Percentiles rank a stretch among this genome's conserved stretches.
phyloP scores from a whole-genome alignment of 2,797 vertebrate species.

The Odontamblyopus lacepedii region DNA sequence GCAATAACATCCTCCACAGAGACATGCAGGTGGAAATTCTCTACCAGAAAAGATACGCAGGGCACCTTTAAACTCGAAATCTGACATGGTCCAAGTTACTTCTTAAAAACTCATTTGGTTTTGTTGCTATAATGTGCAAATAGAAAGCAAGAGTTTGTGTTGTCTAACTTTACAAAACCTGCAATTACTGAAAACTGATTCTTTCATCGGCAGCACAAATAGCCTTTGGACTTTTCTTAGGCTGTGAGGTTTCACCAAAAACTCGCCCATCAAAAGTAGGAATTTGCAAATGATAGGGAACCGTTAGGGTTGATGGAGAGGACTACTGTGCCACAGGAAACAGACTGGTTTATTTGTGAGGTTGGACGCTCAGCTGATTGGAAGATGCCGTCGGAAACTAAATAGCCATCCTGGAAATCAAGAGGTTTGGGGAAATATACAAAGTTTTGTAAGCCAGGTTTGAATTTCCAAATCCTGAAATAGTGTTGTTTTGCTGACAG shows the following conservation, averaged over 20 bases:
- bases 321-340: slow-evolving; percentile 58
- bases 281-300: slow-evolving; percentile 74
- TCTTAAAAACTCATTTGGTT: slow-evolving; percentile 12
- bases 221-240: slow-evolving; percentile 21
- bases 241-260: slow-evolving; percentile 34
- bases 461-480: slow-evolving; percentile 42
- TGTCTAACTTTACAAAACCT: slow-evolving; percentile 35
- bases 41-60: too few species aligned
- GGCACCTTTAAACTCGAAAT: too few species aligned
- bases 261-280: slow-evolving; percentile 57
- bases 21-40: too few species aligned
- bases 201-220: slow-evolving; percentile 49
- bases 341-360: slow-evolving; percentile 31
- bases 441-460: slow-evolving; percentile 23
- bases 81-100: slow-evolving; percentile 8
- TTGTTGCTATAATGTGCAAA: slow-evolving; percentile 33
- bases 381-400: slow-evolving; percentile 55
- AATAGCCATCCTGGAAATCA: slow-evolving; percentile 55
- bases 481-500: slow-evolving; percentile 39
- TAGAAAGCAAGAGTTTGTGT: slow-evolving; percentile 34
- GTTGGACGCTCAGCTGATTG: slow-evolving; percentile 56
- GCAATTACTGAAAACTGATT: slow-evolving; percentile 46
- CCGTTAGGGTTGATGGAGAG: slow-evolving; percentile 38
- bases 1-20: too few species aligned
- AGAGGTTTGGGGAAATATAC: slow-evolving; percentile 36